Evolutionary conservation across 1,140 invertebrate genomes (phyloP), one percentile per base, ranked within the genome.

Genomic region (Ditylenchus dipsaci): DNA sequence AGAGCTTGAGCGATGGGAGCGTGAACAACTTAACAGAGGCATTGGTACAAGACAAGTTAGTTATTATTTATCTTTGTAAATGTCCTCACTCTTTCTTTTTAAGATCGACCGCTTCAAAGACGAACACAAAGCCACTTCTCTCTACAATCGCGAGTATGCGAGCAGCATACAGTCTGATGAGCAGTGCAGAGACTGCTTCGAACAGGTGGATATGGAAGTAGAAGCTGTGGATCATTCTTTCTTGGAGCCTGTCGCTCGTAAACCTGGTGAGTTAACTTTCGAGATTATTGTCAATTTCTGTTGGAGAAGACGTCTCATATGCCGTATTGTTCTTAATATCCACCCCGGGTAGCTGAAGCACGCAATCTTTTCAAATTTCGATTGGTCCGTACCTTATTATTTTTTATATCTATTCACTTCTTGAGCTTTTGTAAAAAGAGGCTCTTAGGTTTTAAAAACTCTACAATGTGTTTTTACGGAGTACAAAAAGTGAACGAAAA

Each of bases 141-240:
- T 69, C 21, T 49, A 49, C 23, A 71, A 71, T 33, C 72, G 71
- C 26, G 64, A 38, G 7, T 65, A 68, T 15, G 13, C 64, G 17
- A 11, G 13, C 26, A 3, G 3, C 33, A 11, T 38, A 11, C n/a
- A 53, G 65, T 11, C 30, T 23, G 15, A 53, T 26, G 3, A 26
- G n/a, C 62, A 13, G 1, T 17, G 15, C 8, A 30, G 47, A 5
- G 69, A 53, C 45, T 67, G 65, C 15, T 74, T 74, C 53, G 62
- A 68, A 43, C 74, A 78, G 21, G 68, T 76, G 70, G 76, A 78
- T 61, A 68, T 77, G n/a, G 68, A 78, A 27, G 29, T 72, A 19
- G 42, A 61, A 43, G n/a, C 26, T 26, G 3, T 7, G 19, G 59
- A 61, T 3, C 49, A 47, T 13, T 1, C 63, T 0, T 23, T 60